Conservation (phyloP, 2,113 vertebrate genomes). For the Recurvirostra avosetta region DNA sequence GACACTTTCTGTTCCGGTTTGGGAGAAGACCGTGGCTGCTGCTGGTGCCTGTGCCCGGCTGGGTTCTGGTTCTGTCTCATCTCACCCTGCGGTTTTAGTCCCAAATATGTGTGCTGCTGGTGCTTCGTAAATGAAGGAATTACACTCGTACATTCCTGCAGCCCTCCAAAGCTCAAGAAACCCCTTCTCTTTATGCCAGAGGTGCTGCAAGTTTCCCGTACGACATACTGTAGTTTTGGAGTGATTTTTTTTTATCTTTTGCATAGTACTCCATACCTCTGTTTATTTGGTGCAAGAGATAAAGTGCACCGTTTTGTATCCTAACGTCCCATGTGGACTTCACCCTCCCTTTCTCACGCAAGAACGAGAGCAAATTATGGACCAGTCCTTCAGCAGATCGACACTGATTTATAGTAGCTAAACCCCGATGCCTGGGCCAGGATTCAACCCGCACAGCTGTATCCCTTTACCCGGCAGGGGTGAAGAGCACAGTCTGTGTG, state of each 20-base stretch:
- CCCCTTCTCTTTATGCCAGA: background rate
- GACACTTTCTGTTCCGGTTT: background rate
- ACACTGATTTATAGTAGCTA: background rate
- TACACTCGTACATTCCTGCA: background rate
- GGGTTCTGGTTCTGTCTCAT: background rate
- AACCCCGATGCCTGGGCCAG: background rate
- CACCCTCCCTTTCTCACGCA: background rate
- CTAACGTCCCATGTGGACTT: background rate
- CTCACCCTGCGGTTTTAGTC: background rate
- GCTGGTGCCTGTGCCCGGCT: fast-evolving
- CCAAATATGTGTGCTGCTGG: background rate
- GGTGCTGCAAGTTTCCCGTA: background rate
- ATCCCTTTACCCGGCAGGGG: background rate
- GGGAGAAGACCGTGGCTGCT: background rate
- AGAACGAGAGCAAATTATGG: background rate
- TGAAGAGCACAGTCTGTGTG: background rate
- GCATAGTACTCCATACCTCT: background rate
- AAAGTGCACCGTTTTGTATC: background rate
- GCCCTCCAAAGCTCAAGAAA: background rate
- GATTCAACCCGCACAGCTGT: background rate
- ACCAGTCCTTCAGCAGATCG: background rate
- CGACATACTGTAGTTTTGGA: background rate
- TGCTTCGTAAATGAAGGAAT: background rate
- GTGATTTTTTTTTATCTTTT: background rate
- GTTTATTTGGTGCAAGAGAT: background rate